Evolutionary conservation across 2,113 vertebrate species (phyloP).

Genomic region (Chaetorhynchus papuensis): DNA sequence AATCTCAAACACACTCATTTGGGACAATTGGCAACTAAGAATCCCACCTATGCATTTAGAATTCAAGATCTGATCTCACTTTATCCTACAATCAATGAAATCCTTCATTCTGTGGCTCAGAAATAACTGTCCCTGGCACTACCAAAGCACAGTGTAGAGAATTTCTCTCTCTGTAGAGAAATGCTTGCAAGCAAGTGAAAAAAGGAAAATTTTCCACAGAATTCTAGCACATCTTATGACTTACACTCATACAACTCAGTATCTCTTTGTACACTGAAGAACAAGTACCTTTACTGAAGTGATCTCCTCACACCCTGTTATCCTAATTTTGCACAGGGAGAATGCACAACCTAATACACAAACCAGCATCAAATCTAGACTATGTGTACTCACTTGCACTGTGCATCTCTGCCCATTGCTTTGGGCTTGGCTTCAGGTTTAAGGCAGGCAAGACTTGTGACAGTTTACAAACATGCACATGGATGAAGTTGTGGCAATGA

Average conservation of each 20-base stretch:
- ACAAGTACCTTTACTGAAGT: background rate
- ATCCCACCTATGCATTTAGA: rapidly evolving
- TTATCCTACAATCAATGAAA: background rate
- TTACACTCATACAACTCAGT: background rate
- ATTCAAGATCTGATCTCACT: background rate
- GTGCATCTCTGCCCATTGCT: rapidly evolving
- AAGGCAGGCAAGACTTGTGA: background rate
- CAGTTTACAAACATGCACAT: background rate
- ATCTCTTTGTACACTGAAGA: background rate
- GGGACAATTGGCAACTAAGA: background rate
- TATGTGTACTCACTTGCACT: background rate
- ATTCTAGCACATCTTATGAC: background rate
- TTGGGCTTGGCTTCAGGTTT: background rate
- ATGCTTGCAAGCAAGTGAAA: background rate
- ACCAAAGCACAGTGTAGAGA: background rate
- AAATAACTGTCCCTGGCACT: background rate
- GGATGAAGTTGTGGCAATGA: background rate
- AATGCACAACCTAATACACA: background rate
- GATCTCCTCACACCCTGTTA: background rate
- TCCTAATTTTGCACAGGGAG: background rate
- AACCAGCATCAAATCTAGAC: background rate
- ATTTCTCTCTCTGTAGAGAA: background rate
- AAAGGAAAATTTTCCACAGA: background rate
- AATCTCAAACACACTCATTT: background rate
- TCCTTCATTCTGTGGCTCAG: background rate